phyloP scores from a whole-genome alignment of 1,140 invertebrate species.

The Sminthurinus signatus region DNA sequence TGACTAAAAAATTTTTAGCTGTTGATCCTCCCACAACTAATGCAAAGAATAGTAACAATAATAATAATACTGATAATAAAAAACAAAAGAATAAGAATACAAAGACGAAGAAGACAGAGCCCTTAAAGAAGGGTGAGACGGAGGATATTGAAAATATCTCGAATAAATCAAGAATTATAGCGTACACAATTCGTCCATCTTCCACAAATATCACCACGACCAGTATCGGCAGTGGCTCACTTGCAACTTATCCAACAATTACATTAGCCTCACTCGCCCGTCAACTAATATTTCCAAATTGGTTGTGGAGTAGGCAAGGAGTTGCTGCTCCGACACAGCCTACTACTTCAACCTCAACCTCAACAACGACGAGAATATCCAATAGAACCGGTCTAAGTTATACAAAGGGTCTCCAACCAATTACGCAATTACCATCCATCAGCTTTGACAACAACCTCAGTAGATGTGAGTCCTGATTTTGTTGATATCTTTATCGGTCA shows the following conservation, averaged over 20 bases:
- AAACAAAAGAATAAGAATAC: not conserved
- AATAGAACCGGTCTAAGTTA: slow-evolving; percentile 19
- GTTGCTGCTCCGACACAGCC: slow-evolving; percentile 10
- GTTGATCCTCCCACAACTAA: too few relatives aligned
- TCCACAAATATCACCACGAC: not conserved
- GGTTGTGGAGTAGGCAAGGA: slow-evolving; percentile 34
- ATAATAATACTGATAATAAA: not conserved
- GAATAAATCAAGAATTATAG: slow-evolving; percentile 9
- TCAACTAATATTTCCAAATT: slow-evolving; percentile 33
- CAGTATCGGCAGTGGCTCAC: not conserved
- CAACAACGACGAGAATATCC: too few relatives aligned
- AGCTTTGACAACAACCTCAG: slow-evolving; percentile 37
- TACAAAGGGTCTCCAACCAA: slow-evolving; percentile 11
- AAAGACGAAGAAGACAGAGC: not conserved
- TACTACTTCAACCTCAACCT: too few relatives aligned
- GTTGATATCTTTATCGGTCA: slow-evolving; percentile 1
- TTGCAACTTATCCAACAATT: slow-evolving; percentile 22
- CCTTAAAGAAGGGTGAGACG: not conserved
- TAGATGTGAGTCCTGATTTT: slow-evolving; percentile 25
- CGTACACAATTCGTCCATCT: not conserved
- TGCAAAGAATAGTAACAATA: not conserved
- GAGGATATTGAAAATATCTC: not conserved
- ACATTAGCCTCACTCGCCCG: slow-evolving; percentile 28
- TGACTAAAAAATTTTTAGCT: too few relatives aligned
- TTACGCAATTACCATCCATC: slow-evolving; percentile 26